A percentile compares a stretch with the other conserved stretches of the same genome.
phyloP scores from a whole-genome alignment of 2,888 invertebrate species.

The Cephus pygmeus region DNA sequence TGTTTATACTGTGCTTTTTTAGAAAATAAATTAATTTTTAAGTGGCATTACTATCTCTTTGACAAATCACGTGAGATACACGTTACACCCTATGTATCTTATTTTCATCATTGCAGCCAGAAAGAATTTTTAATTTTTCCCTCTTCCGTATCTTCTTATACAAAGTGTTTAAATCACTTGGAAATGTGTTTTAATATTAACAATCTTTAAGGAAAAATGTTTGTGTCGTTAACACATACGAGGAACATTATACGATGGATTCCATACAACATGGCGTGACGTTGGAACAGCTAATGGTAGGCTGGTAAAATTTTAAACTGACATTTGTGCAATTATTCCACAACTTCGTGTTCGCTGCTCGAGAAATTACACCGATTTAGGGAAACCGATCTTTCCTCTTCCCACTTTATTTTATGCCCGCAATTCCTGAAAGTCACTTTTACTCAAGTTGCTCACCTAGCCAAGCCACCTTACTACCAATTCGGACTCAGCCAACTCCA shows the following conservation, averaged over 20 bases:
- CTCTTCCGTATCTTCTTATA: too few species aligned
- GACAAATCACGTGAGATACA: background rate
- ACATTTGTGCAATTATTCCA: constrained; percentile 29
- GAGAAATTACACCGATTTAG: background rate
- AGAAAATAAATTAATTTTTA: too few species aligned
- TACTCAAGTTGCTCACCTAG: background rate
- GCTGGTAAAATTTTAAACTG: constrained; percentile 22
- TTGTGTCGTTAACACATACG: background rate
- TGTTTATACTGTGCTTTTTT: background rate
- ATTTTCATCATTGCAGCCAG: background rate
- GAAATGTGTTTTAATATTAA: background rate
- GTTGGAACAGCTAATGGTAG: background rate
- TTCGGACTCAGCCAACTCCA: constrained; percentile 3
- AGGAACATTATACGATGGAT: background rate
- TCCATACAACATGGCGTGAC: constrained; percentile 30
- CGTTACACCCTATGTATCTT: background rate
- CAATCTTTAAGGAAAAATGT: background rate
- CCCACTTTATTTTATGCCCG: too few species aligned
- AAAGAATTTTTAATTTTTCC: too few species aligned
- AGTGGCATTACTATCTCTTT: background rate
- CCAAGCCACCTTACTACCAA: background rate
- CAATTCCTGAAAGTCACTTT: background rate
- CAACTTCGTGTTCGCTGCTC: constrained; percentile 6
- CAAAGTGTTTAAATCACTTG: background rate
- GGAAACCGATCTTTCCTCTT: background rate